Evolutionary conservation across 2,113 vertebrate genomes (phyloP).

Genomic region (Cygnus atratus): DNA sequence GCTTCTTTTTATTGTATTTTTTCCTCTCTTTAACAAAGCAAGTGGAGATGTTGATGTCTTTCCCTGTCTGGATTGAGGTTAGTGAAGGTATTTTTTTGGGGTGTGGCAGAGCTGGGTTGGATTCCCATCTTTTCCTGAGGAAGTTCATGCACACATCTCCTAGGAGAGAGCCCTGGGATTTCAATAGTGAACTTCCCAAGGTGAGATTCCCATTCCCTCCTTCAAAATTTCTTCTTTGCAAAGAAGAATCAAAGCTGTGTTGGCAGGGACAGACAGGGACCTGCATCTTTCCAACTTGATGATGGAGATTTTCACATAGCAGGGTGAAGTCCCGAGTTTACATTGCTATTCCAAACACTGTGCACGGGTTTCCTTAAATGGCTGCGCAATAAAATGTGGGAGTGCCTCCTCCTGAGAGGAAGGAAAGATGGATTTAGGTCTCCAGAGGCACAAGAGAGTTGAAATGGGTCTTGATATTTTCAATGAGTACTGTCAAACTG

Average conservation of each 20-base stretch:
- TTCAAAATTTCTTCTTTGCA: background rate
- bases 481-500: background rate
- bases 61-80: background rate
- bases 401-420: background rate
- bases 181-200: constrained; percentile 19
- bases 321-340: background rate
- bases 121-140: constrained; percentile 32
- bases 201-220: background rate
- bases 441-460: background rate
- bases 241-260: background rate
- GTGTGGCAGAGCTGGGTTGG: background rate
- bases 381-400: background rate
- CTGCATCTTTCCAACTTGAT: rapidly evolving
- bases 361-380: background rate
- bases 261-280: background rate
- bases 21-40: background rate
- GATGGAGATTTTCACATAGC: background rate
- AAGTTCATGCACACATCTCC: background rate
- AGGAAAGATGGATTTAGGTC: background rate
- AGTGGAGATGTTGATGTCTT: background rate
- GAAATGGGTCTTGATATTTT: background rate
- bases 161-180: background rate
- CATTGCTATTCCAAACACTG: background rate
- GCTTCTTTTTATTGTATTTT: background rate
- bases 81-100: background rate